phyloP scores from a whole-genome alignment of 1,140 invertebrate species.

The Drosophila sp. region DNA sequence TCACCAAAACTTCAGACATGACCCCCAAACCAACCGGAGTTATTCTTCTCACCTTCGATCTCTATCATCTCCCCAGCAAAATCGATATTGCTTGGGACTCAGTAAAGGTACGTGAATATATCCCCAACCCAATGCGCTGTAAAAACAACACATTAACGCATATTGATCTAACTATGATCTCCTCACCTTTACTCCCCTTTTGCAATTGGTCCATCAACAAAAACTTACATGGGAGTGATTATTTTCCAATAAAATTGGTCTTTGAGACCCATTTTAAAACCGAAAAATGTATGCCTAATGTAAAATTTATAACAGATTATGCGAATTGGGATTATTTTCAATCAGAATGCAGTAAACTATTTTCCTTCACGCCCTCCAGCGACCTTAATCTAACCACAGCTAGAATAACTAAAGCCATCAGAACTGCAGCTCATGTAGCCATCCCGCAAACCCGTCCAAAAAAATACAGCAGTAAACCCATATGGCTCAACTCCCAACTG shows the following conservation, averaged over 20 bases:
- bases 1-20: neutral
- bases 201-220: slow-evolving; percentile 17
- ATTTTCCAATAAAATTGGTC: slow-evolving; percentile 9
- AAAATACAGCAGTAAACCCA: neutral
- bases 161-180: too few relatives aligned
- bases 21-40: slow-evolving; percentile 18
- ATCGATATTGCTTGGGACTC: too few relatives aligned
- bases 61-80: slow-evolving; percentile 4
- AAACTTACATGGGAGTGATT: slow-evolving; percentile 22
- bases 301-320: neutral
- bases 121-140: neutral
- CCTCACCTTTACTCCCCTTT: too few relatives aligned
- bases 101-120: slow-evolving; percentile 16
- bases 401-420: neutral
- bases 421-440: neutral
- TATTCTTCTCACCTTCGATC: slow-evolving; percentile 8
- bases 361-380: neutral
- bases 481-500: neutral
- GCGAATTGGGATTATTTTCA: neutral
- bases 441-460: neutral
- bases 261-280: too few relatives aligned
- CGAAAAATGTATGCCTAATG: too few relatives aligned
- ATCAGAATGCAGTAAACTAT: neutral
- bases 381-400: too few relatives aligned
- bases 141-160: too few relatives aligned